phyloP scores from a whole-genome alignment of 2,797 vertebrate genomes.

The Geotrypetes seraphini region DNA sequence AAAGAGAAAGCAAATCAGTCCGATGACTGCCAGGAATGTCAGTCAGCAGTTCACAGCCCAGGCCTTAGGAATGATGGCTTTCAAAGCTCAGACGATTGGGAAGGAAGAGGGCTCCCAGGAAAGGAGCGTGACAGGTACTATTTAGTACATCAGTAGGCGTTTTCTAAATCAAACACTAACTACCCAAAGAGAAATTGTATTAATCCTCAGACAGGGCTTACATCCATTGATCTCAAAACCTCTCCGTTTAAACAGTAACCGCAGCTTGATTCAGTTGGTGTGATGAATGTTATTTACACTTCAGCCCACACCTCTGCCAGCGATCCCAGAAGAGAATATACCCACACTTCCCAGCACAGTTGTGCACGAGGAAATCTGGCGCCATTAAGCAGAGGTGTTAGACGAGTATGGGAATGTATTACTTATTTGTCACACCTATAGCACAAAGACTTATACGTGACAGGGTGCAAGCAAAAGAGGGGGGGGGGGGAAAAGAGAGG shows the following conservation, averaged over 20 bases:
- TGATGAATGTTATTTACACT: constrained; percentile 65
- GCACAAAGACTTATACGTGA: constrained; percentile 44
- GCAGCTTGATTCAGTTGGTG: constrained; percentile 41
- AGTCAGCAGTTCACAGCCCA: too few relatives aligned
- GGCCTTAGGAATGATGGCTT: too few relatives aligned
- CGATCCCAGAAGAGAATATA: constrained; percentile 58
- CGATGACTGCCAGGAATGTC: too few relatives aligned
- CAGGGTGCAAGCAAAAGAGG: constrained; percentile 25
- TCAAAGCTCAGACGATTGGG: too few relatives aligned
- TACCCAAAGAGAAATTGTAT: too few relatives aligned
- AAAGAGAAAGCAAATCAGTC: too few relatives aligned
- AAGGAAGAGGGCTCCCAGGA: too few relatives aligned
- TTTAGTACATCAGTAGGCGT: too few relatives aligned
- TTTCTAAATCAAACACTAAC: too few relatives aligned
- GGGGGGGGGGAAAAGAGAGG: constrained; percentile 28
- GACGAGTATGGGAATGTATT: constrained; percentile 59
- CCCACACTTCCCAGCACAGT: constrained; percentile 50
- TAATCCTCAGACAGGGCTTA: too few relatives aligned
- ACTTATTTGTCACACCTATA: constrained; percentile 55
- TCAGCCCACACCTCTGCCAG: constrained; percentile 56
- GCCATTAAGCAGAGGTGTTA: constrained; percentile 55
- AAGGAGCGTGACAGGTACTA: too few relatives aligned
- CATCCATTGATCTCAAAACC: constrained; percentile 10
- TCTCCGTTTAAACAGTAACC: constrained; percentile 27
- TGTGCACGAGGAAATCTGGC: constrained; percentile 45